A percentile compares a stretch with the other conserved stretches of the same genome.
These are phyloP conservation scores for Galagoides demidoff DNA, from an alignment of 2,797 vertebrate species.

Conservation along the genomic window DNA sequence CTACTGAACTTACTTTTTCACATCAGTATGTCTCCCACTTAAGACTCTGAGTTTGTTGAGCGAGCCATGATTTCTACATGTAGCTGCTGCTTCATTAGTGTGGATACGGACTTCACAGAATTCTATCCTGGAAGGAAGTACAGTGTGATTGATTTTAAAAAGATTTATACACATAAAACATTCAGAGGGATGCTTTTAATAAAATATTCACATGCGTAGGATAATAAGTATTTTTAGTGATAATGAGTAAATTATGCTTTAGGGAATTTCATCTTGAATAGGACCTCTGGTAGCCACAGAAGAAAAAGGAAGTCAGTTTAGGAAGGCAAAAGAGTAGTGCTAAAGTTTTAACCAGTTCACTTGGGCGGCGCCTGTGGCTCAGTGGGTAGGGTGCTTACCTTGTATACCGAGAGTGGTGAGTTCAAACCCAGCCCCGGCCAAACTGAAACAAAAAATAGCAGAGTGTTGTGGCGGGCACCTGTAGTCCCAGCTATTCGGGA, in stretches of 20 bases:
- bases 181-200: neutral
- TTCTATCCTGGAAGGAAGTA: neutral
- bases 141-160: neutral
- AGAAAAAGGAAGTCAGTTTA: neutral
- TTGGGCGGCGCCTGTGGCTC: too few relatives aligned
- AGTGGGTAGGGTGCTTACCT: too few relatives aligned
- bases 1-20: neutral
- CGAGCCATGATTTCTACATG: neutral
- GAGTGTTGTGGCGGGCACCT: too few relatives aligned
- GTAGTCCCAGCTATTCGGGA: too few relatives aligned
- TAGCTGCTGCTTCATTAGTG: neutral
- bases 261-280: neutral
- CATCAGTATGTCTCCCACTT: neutral
- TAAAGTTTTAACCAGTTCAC: neutral
- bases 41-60: neutral
- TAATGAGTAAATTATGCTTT: neutral
- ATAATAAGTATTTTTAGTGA: neutral
- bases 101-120: neutral
- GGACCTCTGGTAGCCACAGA: neutral
- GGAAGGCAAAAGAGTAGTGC: neutral
- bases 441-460: too few relatives aligned
- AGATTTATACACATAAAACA: neutral
- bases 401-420: too few relatives aligned
- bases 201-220: neutral
- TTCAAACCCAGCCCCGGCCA: too few relatives aligned